Evolutionary conservation across 2,888 invertebrate species (phyloP), one percentile per base, ranked within the genome.

Genomic region (Stomorhina lunata): DNA sequence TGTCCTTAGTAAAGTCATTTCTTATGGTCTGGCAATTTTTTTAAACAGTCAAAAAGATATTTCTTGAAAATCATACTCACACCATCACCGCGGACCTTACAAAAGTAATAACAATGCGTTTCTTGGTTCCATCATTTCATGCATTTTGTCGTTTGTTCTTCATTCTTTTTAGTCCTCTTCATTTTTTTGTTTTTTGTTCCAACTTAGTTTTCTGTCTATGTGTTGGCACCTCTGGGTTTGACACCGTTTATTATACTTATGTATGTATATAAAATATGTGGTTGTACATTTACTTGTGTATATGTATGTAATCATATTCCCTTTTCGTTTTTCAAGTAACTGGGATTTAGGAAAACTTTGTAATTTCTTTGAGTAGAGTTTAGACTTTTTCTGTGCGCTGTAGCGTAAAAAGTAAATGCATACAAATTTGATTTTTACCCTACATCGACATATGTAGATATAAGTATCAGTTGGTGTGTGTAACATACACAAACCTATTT

Each of bases 21-120:
- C 48, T 73, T 73, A 79, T 82, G 82, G 82, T 82, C 78, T 82
- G 79, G 75, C 78, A 69, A 81, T 63, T 78, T 73, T 40, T 40
- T 63, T 65, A 34, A 63, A 43, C 20, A 57, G 43, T 63, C 79
- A n/a, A 75, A 69, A 66, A 79, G 69, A 69, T 78, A 48, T 73
- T 73, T 57, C 55, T 77, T 68, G 43, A 57, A 73, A 81, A 69
- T 63, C 69, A 59, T 59, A 75, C 59, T 45, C 55, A 9, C 65
- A 37, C n/a, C 22, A 61, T 32, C 43, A 69, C 65, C n/a, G n/a
- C n/a, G n/a, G n/a, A 65, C 37, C 50, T 71, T 73, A 55, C 37
- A 79, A 76, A 75, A 69, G 78, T 78, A 81, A 75, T 76, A 75
- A 79, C 71, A 82, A 79, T 82, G 78, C 71, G 71, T 78, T 82